Evolutionary conservation across 2,113 vertebrate genomes (phyloP).

Genomic region (Haemorhous mexicanus): DNA sequence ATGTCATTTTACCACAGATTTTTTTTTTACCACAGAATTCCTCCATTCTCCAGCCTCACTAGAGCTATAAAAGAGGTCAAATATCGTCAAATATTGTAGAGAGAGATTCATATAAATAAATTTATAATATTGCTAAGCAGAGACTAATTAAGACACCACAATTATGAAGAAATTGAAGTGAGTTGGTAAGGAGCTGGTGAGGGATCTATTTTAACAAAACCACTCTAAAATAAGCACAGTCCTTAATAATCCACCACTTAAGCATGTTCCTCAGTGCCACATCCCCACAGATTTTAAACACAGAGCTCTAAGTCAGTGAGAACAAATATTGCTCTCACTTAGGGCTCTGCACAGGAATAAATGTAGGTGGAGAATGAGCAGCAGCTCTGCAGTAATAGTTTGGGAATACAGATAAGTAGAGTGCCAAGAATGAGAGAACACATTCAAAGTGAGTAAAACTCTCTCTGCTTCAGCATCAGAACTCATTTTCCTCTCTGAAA

Average conservation of each 20-base stretch:
- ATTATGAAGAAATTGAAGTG: neutral
- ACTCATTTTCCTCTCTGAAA: neutral
- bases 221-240: neutral
- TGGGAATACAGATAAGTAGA: neutral
- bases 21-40: neutral
- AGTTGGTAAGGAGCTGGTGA: neutral
- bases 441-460: neutral
- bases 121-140: neutral
- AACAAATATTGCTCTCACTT: neutral
- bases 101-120: neutral
- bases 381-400: neutral
- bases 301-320: neutral
- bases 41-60: neutral
- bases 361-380: neutral
- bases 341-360: neutral
- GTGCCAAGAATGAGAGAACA: neutral
- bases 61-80: neutral
- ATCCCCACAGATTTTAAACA: neutral
- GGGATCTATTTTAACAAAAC: neutral
- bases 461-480: neutral
- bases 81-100: neutral
- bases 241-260: neutral
- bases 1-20: neutral
- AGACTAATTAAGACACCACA: neutral
- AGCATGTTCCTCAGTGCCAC: neutral